phyloP scores from a whole-genome alignment of 2,113 vertebrate species.

The Epinephelus moara region DNA sequence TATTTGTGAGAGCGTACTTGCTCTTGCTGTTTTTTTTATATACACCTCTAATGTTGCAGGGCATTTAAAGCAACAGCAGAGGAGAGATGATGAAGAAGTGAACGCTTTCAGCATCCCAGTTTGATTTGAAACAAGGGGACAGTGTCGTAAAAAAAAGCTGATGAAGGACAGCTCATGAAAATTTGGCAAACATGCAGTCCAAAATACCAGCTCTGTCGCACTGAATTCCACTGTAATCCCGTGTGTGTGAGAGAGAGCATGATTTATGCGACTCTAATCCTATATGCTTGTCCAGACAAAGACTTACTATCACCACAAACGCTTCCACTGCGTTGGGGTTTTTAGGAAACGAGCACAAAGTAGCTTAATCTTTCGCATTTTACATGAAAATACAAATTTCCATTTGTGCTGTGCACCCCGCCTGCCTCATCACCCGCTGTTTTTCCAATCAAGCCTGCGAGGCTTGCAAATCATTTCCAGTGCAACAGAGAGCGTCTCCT shows the following conservation, averaged over 20 bases:
- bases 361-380: neutral
- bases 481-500: neutral
- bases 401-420: neutral
- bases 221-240: slow-evolving; percentile 22
- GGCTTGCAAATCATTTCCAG: slow-evolving; percentile 3
- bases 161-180: slow-evolving; percentile 3
- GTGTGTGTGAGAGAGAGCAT: neutral
- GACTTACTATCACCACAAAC: slow-evolving; percentile 8
- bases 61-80: neutral
- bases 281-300: slow-evolving; percentile 32
- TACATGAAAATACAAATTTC: neutral
- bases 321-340: slow-evolving; percentile 4
- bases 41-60: neutral
- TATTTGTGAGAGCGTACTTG: neutral
- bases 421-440: slow-evolving; percentile 14
- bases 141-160: slow-evolving; percentile 1
- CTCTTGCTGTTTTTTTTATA: neutral
- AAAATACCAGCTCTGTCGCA: slow-evolving; percentile 10
- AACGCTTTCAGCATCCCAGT: neutral
- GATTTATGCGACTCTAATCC: slow-evolving; percentile 27
- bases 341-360: slow-evolving; percentile 8
- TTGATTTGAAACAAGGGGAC: neutral
- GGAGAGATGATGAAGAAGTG: neutral
- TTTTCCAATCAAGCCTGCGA: neutral
- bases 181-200: slow-evolving; percentile 16